Evolutionary conservation across 1,140 invertebrate species (phyloP), one percentile per base, ranked within the genome.

Genomic region (Cyclina sinensis): DNA sequence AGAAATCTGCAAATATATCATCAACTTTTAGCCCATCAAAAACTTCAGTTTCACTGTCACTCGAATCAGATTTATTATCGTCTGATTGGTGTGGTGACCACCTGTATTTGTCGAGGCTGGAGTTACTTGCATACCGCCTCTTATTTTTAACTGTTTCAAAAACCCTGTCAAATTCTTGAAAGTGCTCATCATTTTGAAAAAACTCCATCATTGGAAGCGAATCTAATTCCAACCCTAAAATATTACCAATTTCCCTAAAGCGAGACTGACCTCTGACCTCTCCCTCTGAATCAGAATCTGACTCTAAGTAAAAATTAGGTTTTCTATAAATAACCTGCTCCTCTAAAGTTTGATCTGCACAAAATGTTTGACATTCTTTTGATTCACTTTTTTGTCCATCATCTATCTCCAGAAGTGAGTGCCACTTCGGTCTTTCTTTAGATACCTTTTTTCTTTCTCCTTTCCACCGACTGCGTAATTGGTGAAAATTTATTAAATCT

Each of bases 131-230:
- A 16, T 93, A 92, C n/a, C 90, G 81, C 30, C 91, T 62, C 39
- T 93, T 92, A 82, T 91, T 94, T 91, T 93, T 94, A 65, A 94
- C 90, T 9, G 92, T 94, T 78, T 94, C 94, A 90, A 93, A 94
- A 24, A 94, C 94, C 14, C 94, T 79, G 78, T 94, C 94, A 91
- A 94, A 94, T 89, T 94, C 94, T 88, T 92, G 90, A 79, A 94
- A 94, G 79, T 94, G 91, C 43, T 94, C 94, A 82, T 94, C 94
- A 59, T 93, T 94, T 54, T 92, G 92, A 30, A 94, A 91, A 73
- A 94, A 93, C 81, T 94, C 94, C 94, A 94, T 94, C 90, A 65
- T 91, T 74, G 78, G 90, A 30, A 86, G 30, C 37, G 32, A 21
- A 35, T 83, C 73, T 76, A 76, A 76, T 48, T 76, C 73, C 39